These are phyloP conservation scores for Lynx canadensis DNA, from an alignment of 2,113 vertebrate species.

Conservation along the genomic window DNA sequence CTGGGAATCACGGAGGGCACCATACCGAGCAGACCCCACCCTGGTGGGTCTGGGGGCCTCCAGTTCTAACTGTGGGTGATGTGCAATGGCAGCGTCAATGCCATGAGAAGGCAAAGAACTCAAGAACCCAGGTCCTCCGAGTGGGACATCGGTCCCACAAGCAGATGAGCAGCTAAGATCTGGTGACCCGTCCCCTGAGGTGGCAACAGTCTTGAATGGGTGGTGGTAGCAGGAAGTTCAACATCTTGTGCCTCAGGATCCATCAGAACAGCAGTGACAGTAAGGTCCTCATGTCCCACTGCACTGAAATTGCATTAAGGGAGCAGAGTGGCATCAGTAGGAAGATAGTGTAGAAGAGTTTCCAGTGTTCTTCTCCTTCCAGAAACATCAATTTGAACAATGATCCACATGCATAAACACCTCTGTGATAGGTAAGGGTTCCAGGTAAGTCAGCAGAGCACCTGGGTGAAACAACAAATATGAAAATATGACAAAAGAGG, in stretches of 20 bases:
- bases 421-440: background rate
- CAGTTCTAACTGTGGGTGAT: background rate
- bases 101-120: background rate
- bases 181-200: background rate
- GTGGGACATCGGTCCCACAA: background rate
- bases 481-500: background rate
- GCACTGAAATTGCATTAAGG: background rate
- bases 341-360: background rate
- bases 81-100: background rate
- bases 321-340: background rate
- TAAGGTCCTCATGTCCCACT: background rate
- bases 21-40: background rate
- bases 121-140: too few relatives aligned
- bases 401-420: background rate
- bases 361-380: background rate
- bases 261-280: background rate
- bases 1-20: too few relatives aligned
- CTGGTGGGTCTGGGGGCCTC: background rate
- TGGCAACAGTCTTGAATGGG: background rate
- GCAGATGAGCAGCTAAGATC: background rate
- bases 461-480: background rate
- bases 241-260: background rate
- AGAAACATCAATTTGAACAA: background rate
- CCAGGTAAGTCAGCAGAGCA: background rate
- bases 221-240: background rate